Percentiles rank a stretch among this genome's conserved stretches.
Evolutionary conservation across 1,140 invertebrate species (phyloP).

Genomic region (Drosophila aff.): DNA sequence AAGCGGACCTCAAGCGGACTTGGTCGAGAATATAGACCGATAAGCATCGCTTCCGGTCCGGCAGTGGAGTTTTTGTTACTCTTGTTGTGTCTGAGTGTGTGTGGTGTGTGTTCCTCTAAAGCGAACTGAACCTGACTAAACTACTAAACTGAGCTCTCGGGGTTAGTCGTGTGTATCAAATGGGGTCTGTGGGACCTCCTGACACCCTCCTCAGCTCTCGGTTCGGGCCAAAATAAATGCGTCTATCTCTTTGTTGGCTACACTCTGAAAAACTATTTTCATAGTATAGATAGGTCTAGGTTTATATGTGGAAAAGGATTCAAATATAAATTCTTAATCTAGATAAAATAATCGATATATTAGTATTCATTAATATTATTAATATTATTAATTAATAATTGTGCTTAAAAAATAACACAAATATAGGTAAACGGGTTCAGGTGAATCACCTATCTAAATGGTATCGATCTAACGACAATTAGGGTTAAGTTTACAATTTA

Average conservation of each 20-base stretch:
- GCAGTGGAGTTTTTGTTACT: constrained; percentile 10
- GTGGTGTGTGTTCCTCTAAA: constrained; percentile 34
- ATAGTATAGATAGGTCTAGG: too few species aligned
- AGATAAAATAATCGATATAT: too few species aligned
- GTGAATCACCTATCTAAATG: too few species aligned
- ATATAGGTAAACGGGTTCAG: too few species aligned
- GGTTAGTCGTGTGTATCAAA: constrained; percentile 82
- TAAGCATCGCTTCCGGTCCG: constrained; percentile 80
- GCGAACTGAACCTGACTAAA: constrained; percentile 32
- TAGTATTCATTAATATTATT: too few species aligned
- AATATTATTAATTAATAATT: too few species aligned
- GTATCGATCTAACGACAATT: too few species aligned
- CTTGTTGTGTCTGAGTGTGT: not conserved
- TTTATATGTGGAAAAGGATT: too few species aligned
- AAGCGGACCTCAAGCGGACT: constrained; percentile 19
- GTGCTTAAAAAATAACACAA: too few species aligned
- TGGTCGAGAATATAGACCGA: constrained; percentile 39
- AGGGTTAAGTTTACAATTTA: not conserved
- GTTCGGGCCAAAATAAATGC: constrained; percentile 67
- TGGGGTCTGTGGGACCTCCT: constrained; percentile 78
- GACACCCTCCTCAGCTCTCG: constrained; percentile 14
- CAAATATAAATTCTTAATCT: not conserved
- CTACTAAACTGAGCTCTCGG: constrained; percentile 33
- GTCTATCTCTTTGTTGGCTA: constrained; percentile 53
- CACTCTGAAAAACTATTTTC: not conserved